A percentile compares a stretch with the other conserved stretches of the same genome.
Evolutionary conservation across 2,113 vertebrate species (phyloP).

Genomic region (Morone chrysops): DNA sequence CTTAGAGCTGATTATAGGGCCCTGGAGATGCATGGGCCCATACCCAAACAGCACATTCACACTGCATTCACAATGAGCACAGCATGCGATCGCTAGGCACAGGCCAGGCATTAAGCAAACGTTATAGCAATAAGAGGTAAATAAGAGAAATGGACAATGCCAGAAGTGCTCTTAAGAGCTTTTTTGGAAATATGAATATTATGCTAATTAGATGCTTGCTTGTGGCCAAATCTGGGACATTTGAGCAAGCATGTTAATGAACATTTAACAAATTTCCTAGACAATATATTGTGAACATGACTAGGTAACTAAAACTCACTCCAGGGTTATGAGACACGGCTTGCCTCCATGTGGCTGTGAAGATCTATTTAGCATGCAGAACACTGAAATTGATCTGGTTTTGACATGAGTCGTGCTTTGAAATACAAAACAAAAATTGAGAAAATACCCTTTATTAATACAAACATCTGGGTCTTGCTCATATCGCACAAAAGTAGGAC

Average conservation of each 20-base stretch:
- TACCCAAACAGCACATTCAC: constrained; percentile 78
- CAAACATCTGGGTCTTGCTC: not conserved
- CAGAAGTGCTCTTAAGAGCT: constrained; percentile 80
- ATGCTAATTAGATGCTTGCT: constrained; percentile 83
- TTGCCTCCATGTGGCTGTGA: constrained; percentile 24
- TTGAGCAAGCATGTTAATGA: constrained; percentile 72
- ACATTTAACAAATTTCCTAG: constrained; percentile 81
- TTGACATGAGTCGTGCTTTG: constrained; percentile 50
- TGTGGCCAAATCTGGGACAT: constrained; percentile 77
- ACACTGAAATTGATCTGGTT: constrained; percentile 55
- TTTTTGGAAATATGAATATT: constrained; percentile 80
- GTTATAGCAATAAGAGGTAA: constrained; percentile 72
- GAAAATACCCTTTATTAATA: constrained; percentile 10
- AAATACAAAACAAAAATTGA: constrained; percentile 48
- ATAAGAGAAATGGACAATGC: constrained; percentile 79
- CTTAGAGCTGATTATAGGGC: constrained; percentile 83
- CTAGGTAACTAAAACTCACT: constrained; percentile 64
- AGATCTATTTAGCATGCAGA: constrained; percentile 61
- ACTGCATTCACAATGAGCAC: constrained; percentile 78
- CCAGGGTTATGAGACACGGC: constrained; percentile 68
- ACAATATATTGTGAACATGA: constrained; percentile 77
- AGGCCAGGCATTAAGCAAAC: constrained; percentile 75
- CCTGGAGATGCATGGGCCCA: constrained; percentile 79
- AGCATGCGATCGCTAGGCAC: constrained; percentile 73
- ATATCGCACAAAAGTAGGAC: not conserved